Conservation (phyloP, 2,888 invertebrate genomes). For the Nephrocerus scutellatus region DNA sequence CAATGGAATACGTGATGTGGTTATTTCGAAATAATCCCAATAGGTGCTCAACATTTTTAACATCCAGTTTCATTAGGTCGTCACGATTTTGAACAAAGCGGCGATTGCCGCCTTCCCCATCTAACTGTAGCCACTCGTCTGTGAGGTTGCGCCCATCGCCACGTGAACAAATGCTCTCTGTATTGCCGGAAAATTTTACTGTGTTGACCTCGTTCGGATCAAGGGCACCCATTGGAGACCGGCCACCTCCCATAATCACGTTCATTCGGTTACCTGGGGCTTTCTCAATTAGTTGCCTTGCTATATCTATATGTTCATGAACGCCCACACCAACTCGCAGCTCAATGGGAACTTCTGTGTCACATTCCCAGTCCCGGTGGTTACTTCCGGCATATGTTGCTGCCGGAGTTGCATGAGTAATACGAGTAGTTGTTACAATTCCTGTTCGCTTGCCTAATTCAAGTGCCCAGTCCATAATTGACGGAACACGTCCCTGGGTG, state of each 20-base stretch:
- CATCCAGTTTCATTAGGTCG: constrained; percentile 46
- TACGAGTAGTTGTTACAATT: constrained; percentile 59
- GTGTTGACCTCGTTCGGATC: constrained; percentile 26
- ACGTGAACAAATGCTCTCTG: constrained; percentile 47
- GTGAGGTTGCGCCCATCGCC: constrained; percentile 54
- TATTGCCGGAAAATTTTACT: constrained; percentile 33
- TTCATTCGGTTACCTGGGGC: constrained; percentile 55
- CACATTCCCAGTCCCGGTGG: constrained; percentile 57
- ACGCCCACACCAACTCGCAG: constrained; percentile 32
- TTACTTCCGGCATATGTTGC: constrained; percentile 53
- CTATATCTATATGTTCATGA: constrained; percentile 52
- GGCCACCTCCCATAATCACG: constrained; percentile 60
- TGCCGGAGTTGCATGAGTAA: constrained; percentile 61
- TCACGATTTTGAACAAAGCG: constrained; percentile 44
- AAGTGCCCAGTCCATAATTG: constrained; percentile 56
- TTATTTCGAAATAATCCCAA: constrained; percentile 53
- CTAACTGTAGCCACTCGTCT: constrained; percentile 50
- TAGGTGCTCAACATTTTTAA: constrained; percentile 47
- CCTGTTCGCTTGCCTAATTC: constrained; percentile 54
- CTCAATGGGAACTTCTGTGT: constrained; percentile 42
- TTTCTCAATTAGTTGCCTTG: constrained; percentile 56
- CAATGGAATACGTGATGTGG: constrained; percentile 54
- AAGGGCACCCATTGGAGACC: constrained; percentile 47
- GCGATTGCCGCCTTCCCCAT: constrained; percentile 36
- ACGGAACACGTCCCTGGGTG: constrained; percentile 48